Base-by-base conservation (phyloP, 1,140 invertebrate genomes). In the Carposina sasakii region DNA sequence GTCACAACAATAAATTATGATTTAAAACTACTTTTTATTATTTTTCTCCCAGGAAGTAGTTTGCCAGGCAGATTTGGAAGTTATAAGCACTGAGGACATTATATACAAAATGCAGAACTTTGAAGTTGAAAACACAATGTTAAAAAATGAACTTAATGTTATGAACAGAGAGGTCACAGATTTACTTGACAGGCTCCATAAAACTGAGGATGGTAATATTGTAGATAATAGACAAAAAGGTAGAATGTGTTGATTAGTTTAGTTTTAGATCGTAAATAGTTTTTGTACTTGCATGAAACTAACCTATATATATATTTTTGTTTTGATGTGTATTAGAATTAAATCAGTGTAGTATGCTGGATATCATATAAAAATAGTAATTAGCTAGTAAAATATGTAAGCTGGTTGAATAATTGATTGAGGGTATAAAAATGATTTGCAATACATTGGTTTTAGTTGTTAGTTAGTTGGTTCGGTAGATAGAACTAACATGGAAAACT, bases 101-200 rank as follows among this genome's bases (percentile, higher is more conserved):
- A 67, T 74, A 48, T 72, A 76, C 48, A 82, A 76, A 56, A 64
- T 87, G 63, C 75, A 81, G 55, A 85, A 82, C 64, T 63, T 86
- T 47, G 85, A 86, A 63, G 63, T 79, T 31, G 86, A 87, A 70
- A 86, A 86, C 70, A 70, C 79, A 36, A 81, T 86, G 71, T 63
- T 87, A n/a, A 86, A 81, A 67, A 87, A 85, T 71, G 83, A 87
- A 63, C 60, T 86, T 1, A 83, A 79, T 63, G 73, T 81, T 13
- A 59, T 78, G 46, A 77, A 81, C 40, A 71, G 62, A 58, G 76
- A 83, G 57, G 53, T 79, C 5, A 59, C 67, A 40, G 72, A 83
- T 36, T 63, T 83, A 50, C 48, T 81, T 12, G 59, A 69, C 5
- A 74, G 69, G 33, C 57, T 83, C 40, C 54, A 61, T 5, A 70